A percentile compares a stretch with the other conserved stretches of the same genome.
Conservation (phyloP, 2,113 vertebrate genomes). For the Theristicus caerulescens region DNA sequence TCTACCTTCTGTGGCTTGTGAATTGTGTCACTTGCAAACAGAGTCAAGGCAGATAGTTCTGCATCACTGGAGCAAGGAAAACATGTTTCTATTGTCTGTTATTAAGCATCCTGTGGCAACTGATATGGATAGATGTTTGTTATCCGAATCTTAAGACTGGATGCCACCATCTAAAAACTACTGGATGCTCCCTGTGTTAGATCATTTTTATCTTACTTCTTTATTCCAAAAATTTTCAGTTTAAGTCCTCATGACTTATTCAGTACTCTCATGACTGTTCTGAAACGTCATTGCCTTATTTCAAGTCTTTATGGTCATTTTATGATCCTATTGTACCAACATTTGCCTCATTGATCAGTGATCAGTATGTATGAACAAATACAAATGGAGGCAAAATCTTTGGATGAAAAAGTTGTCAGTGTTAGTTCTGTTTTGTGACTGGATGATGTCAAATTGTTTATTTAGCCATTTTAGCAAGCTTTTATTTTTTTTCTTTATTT, state of each 20-base stretch:
- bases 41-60: not conserved
- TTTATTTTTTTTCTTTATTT: not conserved
- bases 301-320: not conserved
- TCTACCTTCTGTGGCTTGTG: not conserved
- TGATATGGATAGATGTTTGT: not conserved
- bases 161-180: not conserved
- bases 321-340: not conserved
- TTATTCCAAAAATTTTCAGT: not conserved
- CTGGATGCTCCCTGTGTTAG: not conserved
- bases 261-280: not conserved
- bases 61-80: not conserved
- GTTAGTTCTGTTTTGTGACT: not conserved
- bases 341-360: not conserved
- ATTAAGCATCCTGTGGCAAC: not conserved
- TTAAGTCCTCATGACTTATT: not conserved
- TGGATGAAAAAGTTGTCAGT: not conserved
- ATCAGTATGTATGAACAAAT: not conserved
- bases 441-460: not conserved
- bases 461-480: not conserved
- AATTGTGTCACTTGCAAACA: not conserved
- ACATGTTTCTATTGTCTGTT: fast-evolving
- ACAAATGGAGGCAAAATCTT: not conserved
- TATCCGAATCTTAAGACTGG: not conserved
- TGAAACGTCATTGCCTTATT: not conserved
- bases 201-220: not conserved